phyloP scores from a whole-genome alignment of 2,797 vertebrate species.

The Intellagama lesueurii region DNA sequence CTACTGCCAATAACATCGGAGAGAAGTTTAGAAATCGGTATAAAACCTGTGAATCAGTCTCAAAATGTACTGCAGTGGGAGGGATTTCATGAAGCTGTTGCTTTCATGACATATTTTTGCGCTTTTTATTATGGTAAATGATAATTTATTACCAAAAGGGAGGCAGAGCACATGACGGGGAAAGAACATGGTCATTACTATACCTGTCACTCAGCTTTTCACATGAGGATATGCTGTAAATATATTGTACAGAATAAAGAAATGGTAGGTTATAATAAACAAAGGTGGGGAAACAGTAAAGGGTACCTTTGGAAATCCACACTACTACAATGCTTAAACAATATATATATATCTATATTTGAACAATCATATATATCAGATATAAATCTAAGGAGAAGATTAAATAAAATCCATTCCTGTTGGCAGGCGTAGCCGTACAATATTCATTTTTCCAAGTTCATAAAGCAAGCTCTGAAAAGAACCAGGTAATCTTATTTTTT shows the following conservation, averaged over 20 bases:
- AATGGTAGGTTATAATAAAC: constrained; percentile 29
- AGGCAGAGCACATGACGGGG: background rate
- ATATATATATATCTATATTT: constrained; percentile 16
- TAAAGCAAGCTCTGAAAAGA: constrained; percentile 16
- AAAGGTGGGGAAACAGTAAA: background rate
- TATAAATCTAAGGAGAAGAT: constrained; percentile 25
- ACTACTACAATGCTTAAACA: background rate
- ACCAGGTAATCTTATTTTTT: constrained; percentile 1
- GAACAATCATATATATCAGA: constrained; percentile 38
- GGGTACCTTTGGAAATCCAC: background rate
- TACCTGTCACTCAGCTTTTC: background rate
- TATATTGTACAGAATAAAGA: constrained; percentile 20
- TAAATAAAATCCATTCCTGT: constrained; percentile 16
- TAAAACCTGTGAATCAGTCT: background rate
- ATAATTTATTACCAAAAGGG: constrained; percentile 3
- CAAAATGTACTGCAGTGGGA: background rate
- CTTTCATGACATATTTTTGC: background rate
- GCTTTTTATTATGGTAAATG: constrained; percentile 2
- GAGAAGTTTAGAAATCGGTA: background rate
- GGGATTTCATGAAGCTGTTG: background rate
- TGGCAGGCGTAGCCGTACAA: background rate
- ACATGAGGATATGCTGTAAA: constrained; percentile 23
- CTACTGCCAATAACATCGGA: background rate
- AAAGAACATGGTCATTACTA: background rate
- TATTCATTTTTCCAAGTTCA: background rate